These are phyloP conservation scores for Papilio helenus DNA, from an alignment of 1,140 invertebrate genomes.

Conservation along the genomic window DNA sequence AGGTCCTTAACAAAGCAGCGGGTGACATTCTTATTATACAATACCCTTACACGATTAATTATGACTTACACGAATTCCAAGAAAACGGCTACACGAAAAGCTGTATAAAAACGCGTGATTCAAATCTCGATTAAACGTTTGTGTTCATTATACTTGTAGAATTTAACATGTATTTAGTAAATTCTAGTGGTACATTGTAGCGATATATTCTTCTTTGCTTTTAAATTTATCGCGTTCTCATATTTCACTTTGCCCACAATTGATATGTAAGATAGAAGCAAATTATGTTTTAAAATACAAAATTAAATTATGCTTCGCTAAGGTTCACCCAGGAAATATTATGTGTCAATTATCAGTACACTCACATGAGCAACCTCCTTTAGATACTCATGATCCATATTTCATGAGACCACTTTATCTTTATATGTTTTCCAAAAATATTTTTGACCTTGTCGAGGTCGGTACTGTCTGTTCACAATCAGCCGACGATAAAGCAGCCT, in stretches of 20 bases:
- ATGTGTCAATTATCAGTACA: neutral
- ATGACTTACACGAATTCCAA: constrained; percentile 24
- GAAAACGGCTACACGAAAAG: neutral
- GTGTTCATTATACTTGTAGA: constrained; percentile 18
- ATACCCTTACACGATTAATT: constrained; percentile 15
- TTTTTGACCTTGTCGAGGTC: constrained; percentile 74
- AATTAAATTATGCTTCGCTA: neutral
- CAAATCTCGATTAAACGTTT: constrained; percentile 4
- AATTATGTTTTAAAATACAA: neutral
- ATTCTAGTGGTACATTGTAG: neutral
- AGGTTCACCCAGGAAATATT: neutral
- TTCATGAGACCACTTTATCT: constrained; percentile 43
- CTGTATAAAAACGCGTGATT: constrained; percentile 12
- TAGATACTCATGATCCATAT: neutral
- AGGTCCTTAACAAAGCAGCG: neutral
- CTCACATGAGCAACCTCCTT: too few relatives aligned
- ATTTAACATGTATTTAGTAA: constrained; percentile 37
- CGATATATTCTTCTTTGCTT: neutral
- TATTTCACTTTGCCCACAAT: neutral
- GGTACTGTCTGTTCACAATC: constrained; percentile 67
- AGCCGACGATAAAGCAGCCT: constrained; percentile 71
- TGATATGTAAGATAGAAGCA: neutral
- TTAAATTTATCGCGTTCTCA: neutral
- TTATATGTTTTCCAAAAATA: constrained; percentile 49
- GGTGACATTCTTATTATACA: constrained; percentile 22